These are phyloP conservation scores for Hylaeus volcanicus DNA, from an alignment of 1,140 invertebrate species.

Conservation along the genomic window DNA sequence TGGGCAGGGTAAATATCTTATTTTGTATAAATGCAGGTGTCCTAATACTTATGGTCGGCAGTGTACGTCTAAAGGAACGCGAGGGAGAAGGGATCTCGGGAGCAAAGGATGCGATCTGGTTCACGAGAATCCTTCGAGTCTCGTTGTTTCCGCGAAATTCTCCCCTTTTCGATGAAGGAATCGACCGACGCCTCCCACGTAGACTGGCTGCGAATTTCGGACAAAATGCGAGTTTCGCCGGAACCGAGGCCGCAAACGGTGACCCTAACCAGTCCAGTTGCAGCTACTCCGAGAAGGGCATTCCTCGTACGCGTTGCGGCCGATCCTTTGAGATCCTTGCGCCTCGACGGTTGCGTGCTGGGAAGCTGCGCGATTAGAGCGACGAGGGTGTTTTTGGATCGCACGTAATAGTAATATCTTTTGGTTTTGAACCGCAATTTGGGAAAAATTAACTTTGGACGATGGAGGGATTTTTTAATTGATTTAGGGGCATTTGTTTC, in stretches of 20 bases:
- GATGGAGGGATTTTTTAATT: too few relatives aligned
- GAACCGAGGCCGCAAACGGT: constrained; percentile 9
- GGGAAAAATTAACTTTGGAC: too few relatives aligned
- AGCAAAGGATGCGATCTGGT: constrained; percentile 44
- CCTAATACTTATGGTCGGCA: too few relatives aligned
- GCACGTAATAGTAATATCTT: too few relatives aligned
- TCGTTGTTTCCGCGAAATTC: constrained; percentile 59
- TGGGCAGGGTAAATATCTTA: too few relatives aligned
- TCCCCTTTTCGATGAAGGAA: constrained; percentile 42
- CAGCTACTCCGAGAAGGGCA: not conserved
- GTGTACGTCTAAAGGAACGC: constrained; percentile 11
- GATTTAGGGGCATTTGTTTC: too few relatives aligned
- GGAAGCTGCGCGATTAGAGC: not conserved
- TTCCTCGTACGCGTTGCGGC: not conserved
- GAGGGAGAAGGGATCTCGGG: not conserved
- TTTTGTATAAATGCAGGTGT: too few relatives aligned
- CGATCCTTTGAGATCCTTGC: not conserved
- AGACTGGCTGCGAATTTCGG: constrained; percentile 45
- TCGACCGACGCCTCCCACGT: constrained; percentile 56
- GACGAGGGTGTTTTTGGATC: not conserved
- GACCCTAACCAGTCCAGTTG: not conserved
- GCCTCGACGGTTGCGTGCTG: not conserved
- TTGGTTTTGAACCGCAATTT: too few relatives aligned
- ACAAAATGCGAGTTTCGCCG: constrained; percentile 9
- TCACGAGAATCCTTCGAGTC: constrained; percentile 58